Evolutionary conservation across 2,888 invertebrate species (phyloP).

Genomic region (Andrena dorsata): DNA sequence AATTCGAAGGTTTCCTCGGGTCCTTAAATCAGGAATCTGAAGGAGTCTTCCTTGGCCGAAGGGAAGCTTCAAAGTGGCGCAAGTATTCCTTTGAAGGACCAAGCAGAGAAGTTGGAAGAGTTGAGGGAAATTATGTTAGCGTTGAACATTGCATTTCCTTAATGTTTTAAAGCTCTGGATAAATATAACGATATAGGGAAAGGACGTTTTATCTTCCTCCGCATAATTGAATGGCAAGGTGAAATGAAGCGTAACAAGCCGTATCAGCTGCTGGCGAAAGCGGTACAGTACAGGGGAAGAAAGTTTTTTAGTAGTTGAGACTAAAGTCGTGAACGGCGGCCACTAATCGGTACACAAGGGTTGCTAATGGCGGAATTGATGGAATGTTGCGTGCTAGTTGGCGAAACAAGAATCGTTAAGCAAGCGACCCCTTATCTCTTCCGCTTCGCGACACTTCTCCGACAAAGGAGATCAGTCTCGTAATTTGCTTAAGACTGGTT

Average conservation of each 20-base stretch:
- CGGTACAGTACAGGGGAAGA: background rate
- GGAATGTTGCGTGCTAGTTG: conserved; percentile 48
- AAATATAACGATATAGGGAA: too few relatives aligned
- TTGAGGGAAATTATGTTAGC: too few relatives aligned
- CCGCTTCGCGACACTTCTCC: conserved; percentile 47
- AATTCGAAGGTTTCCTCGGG: too few relatives aligned
- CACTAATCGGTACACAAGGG: conserved; percentile 35
- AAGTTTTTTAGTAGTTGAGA: conserved; percentile 27
- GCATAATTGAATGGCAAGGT: background rate
- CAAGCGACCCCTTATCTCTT: conserved; percentile 59
- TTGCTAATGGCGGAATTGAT: conserved; percentile 42
- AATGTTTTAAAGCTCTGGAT: too few relatives aligned
- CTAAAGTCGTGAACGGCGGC: conserved; percentile 3
- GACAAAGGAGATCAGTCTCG: conserved; percentile 33
- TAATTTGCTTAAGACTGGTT: conserved; percentile 34
- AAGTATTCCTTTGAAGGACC: too few relatives aligned
- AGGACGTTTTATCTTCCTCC: background rate
- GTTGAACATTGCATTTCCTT: too few relatives aligned
- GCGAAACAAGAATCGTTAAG: conserved; percentile 49
- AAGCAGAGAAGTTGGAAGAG: too few relatives aligned
- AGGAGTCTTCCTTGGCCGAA: too few relatives aligned
- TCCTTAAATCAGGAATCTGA: too few relatives aligned
- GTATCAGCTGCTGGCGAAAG: conserved; percentile 2
- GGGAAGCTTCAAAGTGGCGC: too few relatives aligned
- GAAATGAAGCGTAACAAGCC: conserved; percentile 2